Evolutionary conservation across 1,140 invertebrate species (phyloP), one percentile per base, ranked within the genome.

Genomic region (Apis florea): DNA sequence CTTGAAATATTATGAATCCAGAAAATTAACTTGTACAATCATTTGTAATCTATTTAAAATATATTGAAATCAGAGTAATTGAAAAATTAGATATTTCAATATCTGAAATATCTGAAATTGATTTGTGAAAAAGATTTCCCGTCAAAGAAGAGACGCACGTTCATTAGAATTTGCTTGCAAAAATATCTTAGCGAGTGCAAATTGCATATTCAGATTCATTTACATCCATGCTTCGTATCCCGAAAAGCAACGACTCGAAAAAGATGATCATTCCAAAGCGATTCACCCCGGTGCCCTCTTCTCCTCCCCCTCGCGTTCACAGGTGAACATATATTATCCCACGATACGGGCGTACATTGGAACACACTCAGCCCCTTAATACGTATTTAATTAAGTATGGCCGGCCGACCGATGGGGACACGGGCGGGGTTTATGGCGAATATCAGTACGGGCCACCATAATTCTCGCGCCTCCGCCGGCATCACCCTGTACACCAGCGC

Each of bases 331-430:
- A 88, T 79, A 87, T 89, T 87, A 88, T 83, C 74, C 58, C 78
- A 51, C 71, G 83, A 83, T 86, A 82, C 79, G 85, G 73, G 67
- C 81, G 86, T 85, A 88, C 88, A 87, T 91, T 89, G 90, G 89
- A 93, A 93, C 90, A 92, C 92, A 93, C 92, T 93, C 91, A 88
- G 90, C 78, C 82, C 86, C 90, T 93, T 92, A 92, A 93, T 92
- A 92, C 90, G 91, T 90, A 93, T 93, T 93, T 93, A 93, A 93
- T 92, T 92, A 92, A 92, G 89, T 89, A 88, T 86, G 78, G 54
- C 85, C 66, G 75, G 79, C 63, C 69, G 81, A 79, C 66, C 68
- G 75, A 78, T 68, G 83, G 83, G 78, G 83, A 83, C 67, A 81
- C 73, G 56, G 66, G 67, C 66, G 76, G 88, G 85, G 85, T 90